Percentiles rank a stretch among this genome's conserved stretches.
These are phyloP conservation scores for Poecile montanus DNA, from an alignment of 2,797 vertebrate species.

Conservation along the genomic window DNA sequence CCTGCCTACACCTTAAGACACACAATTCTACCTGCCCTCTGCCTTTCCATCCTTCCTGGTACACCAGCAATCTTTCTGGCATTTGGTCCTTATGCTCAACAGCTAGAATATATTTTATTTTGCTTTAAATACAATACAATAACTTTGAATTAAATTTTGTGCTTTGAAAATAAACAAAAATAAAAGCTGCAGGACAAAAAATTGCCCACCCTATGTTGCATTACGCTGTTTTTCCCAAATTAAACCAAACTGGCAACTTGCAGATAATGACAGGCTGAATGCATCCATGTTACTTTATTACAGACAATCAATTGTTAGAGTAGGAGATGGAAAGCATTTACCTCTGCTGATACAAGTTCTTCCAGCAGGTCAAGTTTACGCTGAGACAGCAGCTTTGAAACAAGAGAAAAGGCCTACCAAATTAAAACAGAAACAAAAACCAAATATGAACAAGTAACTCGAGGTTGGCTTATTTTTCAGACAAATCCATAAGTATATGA, in stretches of 20 bases:
- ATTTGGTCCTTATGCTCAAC: background rate
- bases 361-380: slow-evolving; percentile 89
- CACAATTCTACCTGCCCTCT: background rate
- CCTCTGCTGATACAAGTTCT: slow-evolving; percentile 89
- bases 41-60: background rate
- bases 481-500: background rate
- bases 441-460: background rate
- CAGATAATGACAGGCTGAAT: background rate
- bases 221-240: background rate
- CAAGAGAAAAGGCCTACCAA: slow-evolving; percentile 87
- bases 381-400: slow-evolving; percentile 88
- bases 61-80: background rate
- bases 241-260: background rate
- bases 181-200: background rate
- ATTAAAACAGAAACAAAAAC: background rate
- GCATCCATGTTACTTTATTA: background rate
- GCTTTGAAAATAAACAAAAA: background rate
- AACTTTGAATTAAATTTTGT: background rate
- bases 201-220: accelerated
- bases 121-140: background rate
- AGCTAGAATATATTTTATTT: background rate
- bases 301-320: background rate
- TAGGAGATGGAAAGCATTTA: slow-evolving; percentile 65
- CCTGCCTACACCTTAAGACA: background rate
- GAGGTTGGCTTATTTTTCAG: background rate